These are phyloP conservation scores for Dicyrtoma fusca DNA, from an alignment of 2,888 invertebrate species.

Conservation along the genomic window DNA sequence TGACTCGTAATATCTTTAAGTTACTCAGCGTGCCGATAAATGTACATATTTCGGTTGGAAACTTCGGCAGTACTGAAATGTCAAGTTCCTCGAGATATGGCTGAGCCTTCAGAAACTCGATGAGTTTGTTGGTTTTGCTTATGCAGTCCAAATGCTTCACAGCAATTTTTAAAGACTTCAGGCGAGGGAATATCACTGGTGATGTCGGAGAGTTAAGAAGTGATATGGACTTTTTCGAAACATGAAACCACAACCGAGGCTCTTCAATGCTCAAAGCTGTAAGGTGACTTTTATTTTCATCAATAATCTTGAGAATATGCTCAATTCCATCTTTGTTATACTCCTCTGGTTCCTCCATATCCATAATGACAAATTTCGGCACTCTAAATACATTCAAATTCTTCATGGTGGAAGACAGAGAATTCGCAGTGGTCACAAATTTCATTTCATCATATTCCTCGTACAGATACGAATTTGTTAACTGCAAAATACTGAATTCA, in stretches of 20 bases:
- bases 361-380: not conserved
- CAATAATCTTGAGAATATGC: slow-evolving; percentile 2
- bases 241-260: slow-evolving; percentile 1
- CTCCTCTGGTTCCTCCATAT: not conserved
- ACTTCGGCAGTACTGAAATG: not conserved
- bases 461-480: not conserved
- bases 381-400: slow-evolving; percentile 1
- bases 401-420: not conserved
- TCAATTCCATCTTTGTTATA: slow-evolving; percentile 17
- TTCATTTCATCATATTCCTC: no score
- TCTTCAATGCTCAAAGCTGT: slow-evolving; percentile 1
- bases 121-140: not conserved
- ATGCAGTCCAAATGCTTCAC: not conserved
- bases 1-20: not conserved
- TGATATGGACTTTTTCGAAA: no score
- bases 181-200: not conserved
- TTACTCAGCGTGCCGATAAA: not conserved
- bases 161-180: not conserved
- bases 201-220: no score
- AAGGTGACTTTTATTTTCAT: not conserved
- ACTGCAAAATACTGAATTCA: slow-evolving; percentile 6
- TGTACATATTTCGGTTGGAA: not conserved
- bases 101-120: not conserved
- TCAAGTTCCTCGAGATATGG: not conserved
- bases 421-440: not conserved